These are phyloP conservation scores for Hypsopygia costalis DNA, from an alignment of 2,888 invertebrate genomes.

Conservation along the genomic window DNA sequence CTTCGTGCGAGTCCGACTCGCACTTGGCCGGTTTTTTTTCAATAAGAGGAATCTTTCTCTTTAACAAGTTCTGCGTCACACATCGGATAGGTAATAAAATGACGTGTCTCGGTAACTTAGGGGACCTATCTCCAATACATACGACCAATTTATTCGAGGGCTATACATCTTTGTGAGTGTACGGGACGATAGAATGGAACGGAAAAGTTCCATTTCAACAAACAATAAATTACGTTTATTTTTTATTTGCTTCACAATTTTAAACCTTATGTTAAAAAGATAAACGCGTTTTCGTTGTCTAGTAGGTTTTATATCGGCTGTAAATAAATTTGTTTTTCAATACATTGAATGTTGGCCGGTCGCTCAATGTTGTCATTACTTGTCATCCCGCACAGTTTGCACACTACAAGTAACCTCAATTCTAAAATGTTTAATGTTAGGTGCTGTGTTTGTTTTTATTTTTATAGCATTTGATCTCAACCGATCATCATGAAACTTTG, in stretches of 20 bases:
- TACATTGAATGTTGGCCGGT: constrained; percentile 7
- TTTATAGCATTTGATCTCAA: not conserved
- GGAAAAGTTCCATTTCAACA: constrained; percentile 5
- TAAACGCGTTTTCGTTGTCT: not conserved
- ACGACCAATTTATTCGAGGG: constrained; percentile 10
- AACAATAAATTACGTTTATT: constrained; percentile 4
- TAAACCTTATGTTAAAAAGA: not conserved
- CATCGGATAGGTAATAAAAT: not conserved
- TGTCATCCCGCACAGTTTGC: constrained; percentile 2
- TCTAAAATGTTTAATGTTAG: not conserved
- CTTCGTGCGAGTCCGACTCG: too few relatives aligned
- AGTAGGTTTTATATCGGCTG: not conserved
- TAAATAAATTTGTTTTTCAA: constrained; percentile 7
- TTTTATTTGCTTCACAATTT: not conserved
- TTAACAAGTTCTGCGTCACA: not conserved
- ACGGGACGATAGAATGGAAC: constrained; percentile 1
- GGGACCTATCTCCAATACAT: constrained; percentile 5
- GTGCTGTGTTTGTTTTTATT: not conserved
- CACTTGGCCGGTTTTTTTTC: too few relatives aligned
- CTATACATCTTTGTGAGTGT: constrained; percentile 9
- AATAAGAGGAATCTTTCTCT: too few relatives aligned
- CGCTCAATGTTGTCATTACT: constrained; percentile 4
- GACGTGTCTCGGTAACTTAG: not conserved
- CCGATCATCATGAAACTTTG: too few relatives aligned
- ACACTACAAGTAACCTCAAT: not conserved